Evolutionary conservation across 2,797 vertebrate species (phyloP).

Genomic region (Spinus pinus): DNA sequence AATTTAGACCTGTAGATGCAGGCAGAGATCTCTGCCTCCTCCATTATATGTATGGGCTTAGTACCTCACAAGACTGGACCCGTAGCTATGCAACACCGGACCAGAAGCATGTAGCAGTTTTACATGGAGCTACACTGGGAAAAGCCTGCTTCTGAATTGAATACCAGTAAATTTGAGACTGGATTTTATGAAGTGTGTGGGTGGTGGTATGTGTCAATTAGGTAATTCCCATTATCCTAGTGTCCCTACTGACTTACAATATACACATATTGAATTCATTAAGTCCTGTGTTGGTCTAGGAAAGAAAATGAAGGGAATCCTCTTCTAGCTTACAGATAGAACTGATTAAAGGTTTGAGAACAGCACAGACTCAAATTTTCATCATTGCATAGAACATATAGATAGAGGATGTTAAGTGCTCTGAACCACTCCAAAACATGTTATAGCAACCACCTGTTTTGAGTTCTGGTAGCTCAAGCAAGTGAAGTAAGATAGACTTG

Average conservation of each 20-base stretch:
- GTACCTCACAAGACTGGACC: neutral
- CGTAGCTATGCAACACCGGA: neutral
- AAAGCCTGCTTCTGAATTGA: neutral
- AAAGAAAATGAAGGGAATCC: neutral
- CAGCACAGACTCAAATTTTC: neutral
- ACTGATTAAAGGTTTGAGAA: neutral
- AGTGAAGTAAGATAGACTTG: neutral
- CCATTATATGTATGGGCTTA: neutral
- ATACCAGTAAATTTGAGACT: neutral
- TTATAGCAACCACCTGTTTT: neutral
- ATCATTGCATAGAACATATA: neutral
- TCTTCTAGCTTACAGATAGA: neutral
- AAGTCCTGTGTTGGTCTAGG: neutral
- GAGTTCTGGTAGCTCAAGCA: neutral
- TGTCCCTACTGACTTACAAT: neutral
- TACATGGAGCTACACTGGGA: neutral
- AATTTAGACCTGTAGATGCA: neutral
- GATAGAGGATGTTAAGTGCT: neutral
- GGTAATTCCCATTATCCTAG: conserved; percentile 19
- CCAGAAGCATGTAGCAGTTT: neutral
- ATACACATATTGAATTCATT: conserved; percentile 31
- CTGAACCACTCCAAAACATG: neutral
- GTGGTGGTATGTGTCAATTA: conserved; percentile 24
- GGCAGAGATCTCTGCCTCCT: neutral
- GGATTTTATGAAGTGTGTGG: conserved; percentile 29